A percentile compares a stretch with the other conserved stretches of the same genome.
Conservation (phyloP, 2,113 vertebrate species). For the Galeopterus variegatus region DNA sequence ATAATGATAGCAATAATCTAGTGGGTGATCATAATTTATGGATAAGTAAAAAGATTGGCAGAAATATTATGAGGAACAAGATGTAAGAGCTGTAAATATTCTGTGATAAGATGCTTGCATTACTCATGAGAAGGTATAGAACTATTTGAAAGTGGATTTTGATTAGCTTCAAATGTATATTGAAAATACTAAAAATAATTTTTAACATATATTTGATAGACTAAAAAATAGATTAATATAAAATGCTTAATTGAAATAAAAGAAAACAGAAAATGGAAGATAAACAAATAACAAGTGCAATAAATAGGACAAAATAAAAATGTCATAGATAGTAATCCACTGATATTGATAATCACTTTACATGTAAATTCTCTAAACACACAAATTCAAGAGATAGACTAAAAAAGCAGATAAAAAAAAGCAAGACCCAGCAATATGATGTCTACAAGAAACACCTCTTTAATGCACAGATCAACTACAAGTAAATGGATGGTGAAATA, state of each 20-base stretch:
- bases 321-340: too few species aligned
- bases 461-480: too few species aligned
- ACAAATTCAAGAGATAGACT: too few species aligned
- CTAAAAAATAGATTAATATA: not conserved
- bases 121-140: not conserved
- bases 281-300: not conserved
- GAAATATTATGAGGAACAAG: not conserved
- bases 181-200: not conserved
- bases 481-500: too few species aligned
- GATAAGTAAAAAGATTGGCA: not conserved
- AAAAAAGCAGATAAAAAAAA: not conserved
- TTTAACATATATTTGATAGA: not conserved
- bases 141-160: not conserved
- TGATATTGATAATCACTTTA: too few species aligned
- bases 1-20: not conserved
- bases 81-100: not conserved
- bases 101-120: not conserved
- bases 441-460: too few species aligned
- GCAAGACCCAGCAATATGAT: not conserved
- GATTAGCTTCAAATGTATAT: not conserved
- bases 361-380: too few species aligned
- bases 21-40: not conserved
- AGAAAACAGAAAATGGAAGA: not conserved
- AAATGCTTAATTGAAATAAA: not conserved
- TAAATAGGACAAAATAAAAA: too few species aligned